Conservation (phyloP, 2,888 invertebrate genomes). For the Spialia ferax region DNA sequence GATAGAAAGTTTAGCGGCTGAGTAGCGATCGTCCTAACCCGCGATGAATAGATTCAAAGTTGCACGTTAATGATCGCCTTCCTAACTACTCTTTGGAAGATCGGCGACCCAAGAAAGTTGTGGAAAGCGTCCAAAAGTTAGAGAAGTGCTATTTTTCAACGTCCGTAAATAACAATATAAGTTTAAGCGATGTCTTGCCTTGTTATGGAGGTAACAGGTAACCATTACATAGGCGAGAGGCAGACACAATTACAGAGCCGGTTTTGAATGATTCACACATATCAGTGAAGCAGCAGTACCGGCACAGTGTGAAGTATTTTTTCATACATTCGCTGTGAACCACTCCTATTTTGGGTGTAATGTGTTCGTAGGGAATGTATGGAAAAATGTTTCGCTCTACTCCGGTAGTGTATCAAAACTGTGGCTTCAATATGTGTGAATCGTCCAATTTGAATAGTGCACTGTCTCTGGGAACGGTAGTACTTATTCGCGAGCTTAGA, state of each 20-base stretch:
- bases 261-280: too few relatives aligned
- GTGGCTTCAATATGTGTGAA: too few relatives aligned
- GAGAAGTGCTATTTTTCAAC: conserved; percentile 61
- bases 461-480: conserved; percentile 55
- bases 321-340: too few relatives aligned
- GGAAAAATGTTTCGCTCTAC: too few relatives aligned
- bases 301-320: too few relatives aligned
- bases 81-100: conserved; percentile 49
- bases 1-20: conserved; percentile 28
- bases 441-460: conserved; percentile 58
- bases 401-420: too few relatives aligned
- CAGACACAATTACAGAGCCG: conserved; percentile 28
- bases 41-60: conserved; percentile 47
- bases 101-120: conserved; percentile 51
- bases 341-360: too few relatives aligned
- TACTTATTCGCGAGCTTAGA: conserved; percentile 59
- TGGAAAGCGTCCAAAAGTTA: conserved; percentile 60
- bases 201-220: conserved; percentile 45
- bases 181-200: conserved; percentile 48
- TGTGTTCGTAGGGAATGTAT: too few relatives aligned
- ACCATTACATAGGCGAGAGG: conserved; percentile 37
- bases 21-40: conserved; percentile 40
- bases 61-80: conserved; percentile 51
- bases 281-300: too few relatives aligned
- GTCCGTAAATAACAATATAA: conserved; percentile 53